phyloP scores from a whole-genome alignment of 2,113 vertebrate genomes.

The Octodon degus region DNA sequence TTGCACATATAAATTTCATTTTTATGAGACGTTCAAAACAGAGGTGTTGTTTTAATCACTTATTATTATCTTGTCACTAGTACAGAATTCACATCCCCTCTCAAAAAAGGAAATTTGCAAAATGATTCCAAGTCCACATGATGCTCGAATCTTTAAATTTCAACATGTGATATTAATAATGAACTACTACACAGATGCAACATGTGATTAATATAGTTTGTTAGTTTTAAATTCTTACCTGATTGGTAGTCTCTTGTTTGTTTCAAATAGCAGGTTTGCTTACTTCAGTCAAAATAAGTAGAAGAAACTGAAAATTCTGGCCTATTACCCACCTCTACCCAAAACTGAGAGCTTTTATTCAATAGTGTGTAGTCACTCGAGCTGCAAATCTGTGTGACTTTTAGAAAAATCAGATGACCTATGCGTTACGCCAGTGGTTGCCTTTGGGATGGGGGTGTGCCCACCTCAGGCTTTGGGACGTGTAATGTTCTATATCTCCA shows the following conservation, averaged over 20 bases:
- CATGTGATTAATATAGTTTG: constrained; percentile 54
- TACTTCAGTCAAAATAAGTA: neutral
- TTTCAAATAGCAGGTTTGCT: constrained; percentile 69
- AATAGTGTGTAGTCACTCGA: neutral
- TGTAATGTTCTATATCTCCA: neutral
- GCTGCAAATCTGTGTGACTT: neutral
- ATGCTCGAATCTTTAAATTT: constrained; percentile 36
- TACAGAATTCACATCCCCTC: constrained; percentile 60
- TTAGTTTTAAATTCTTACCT: constrained; percentile 65
- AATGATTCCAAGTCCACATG: constrained; percentile 35
- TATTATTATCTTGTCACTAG: constrained; percentile 49
- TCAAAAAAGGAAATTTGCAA: constrained; percentile 56
- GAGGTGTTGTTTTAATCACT: constrained; percentile 56
- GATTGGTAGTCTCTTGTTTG: constrained; percentile 61
- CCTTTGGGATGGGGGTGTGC: neutral
- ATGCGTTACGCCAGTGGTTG: neutral
- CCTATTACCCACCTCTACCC: neutral
- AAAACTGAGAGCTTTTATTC: neutral
- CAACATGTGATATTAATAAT: constrained; percentile 59
- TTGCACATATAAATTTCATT: constrained; percentile 80
- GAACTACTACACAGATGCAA: constrained; percentile 61
- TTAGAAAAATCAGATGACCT: neutral
- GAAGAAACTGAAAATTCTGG: neutral
- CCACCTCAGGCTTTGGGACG: neutral
- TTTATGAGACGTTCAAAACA: constrained; percentile 59